These are phyloP conservation scores for Bungarus multicinctus DNA, from an alignment of 2,113 vertebrate genomes.

Conservation along the genomic window DNA sequence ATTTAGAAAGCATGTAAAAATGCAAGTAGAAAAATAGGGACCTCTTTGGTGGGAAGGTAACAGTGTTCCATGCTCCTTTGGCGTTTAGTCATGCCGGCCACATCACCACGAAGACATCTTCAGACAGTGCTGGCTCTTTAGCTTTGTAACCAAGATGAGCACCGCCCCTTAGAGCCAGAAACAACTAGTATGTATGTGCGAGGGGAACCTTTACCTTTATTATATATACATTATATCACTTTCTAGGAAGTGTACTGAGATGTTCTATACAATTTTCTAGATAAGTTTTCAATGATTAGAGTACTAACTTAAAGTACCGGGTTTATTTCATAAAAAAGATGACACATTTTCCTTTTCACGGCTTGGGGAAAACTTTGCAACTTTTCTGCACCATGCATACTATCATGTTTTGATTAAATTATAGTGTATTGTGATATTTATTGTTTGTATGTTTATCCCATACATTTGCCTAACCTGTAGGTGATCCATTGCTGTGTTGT, in stretches of 20 bases:
- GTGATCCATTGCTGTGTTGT: not conserved
- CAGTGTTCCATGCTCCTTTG: too few relatives aligned
- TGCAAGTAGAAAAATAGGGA: too few relatives aligned
- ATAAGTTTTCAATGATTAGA: not conserved
- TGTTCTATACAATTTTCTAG: not conserved
- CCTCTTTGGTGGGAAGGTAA: too few relatives aligned
- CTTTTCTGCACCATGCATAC: not conserved
- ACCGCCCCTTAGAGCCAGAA: too few relatives aligned
- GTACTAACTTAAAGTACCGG: not conserved
- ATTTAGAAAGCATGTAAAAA: too few relatives aligned
- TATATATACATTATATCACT: not conserved
- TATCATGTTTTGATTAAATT: not conserved
- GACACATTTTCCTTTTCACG: not conserved
- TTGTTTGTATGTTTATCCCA: not conserved
- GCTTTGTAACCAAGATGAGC: too few relatives aligned
- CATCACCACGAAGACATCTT: too few relatives aligned
- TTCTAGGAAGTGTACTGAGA: not conserved
- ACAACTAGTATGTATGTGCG: too few relatives aligned
- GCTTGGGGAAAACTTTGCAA: not conserved
- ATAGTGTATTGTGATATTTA: not conserved
- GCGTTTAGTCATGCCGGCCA: too few relatives aligned
- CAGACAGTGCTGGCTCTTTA: too few relatives aligned
- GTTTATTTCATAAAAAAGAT: not conserved
- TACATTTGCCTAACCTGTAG: not conserved
- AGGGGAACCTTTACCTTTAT: not conserved